Evolutionary conservation across 2,888 invertebrate species (phyloP).

Genomic region (Caprella mutica): DNA sequence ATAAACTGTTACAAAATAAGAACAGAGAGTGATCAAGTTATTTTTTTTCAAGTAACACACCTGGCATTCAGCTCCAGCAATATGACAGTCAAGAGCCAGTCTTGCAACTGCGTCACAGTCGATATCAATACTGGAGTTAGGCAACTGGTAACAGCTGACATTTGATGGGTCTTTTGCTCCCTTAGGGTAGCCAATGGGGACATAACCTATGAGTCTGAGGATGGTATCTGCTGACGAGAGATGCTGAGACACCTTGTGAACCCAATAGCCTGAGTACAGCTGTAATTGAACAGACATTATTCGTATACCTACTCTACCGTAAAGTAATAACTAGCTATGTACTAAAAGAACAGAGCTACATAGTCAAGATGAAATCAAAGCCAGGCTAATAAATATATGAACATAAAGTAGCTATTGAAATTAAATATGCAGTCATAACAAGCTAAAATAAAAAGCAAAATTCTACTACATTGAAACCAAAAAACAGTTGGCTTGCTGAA

Average conservation of each 20-base stretch:
- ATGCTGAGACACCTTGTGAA: conserved; percentile 72
- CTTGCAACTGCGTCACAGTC: conserved; percentile 29
- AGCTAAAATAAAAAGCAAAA: no score
- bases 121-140: conserved; percentile 19
- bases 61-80: conserved; percentile 32
- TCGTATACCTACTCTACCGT: no score
- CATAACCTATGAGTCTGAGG: conserved; percentile 71
- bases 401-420: no score
- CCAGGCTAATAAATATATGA: no score
- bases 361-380: no score
- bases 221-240: conserved; percentile 63
- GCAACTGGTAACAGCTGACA: conserved; percentile 11
- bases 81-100: conserved; percentile 30
- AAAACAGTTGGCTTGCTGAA: no score
- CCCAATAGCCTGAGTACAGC: conserved; percentile 78
- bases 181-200: background rate
- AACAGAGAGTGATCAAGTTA: background rate
- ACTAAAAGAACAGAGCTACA: no score
- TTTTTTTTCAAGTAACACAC: conserved; percentile 1
- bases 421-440: no score
- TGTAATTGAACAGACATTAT: no score
- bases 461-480: no score
- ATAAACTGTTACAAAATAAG: background rate
- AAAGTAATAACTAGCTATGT: no score
- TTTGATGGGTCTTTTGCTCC: background rate